Percentiles rank a stretch among this genome's conserved stretches.
Conservation (phyloP, 2,888 invertebrate genomes). For the Nemotelus nigrinus region DNA sequence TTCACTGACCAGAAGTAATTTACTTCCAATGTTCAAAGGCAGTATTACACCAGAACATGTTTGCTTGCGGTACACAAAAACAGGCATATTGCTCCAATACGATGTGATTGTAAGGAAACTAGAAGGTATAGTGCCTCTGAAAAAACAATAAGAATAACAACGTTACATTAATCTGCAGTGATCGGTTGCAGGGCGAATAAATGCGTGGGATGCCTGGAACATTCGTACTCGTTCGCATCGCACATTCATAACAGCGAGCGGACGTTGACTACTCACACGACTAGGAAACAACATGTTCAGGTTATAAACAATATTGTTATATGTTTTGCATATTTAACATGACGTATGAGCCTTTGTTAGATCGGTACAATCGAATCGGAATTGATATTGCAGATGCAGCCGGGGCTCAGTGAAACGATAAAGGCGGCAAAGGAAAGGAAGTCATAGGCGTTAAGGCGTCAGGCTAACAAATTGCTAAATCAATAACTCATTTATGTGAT, state of each 20-base stretch:
- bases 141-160: slow-evolving; percentile 34
- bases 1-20: slow-evolving; percentile 6
- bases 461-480: slow-evolving; percentile 45
- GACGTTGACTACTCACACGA: slow-evolving; percentile 16
- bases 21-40: slow-evolving; percentile 5
- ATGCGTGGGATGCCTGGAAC: slow-evolving; percentile 36
- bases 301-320: slow-evolving; percentile 46
- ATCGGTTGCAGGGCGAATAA: background rate
- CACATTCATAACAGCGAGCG: slow-evolving; percentile 18
- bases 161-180: background rate
- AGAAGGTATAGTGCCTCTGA: slow-evolving; percentile 17
- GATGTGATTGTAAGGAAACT: slow-evolving; percentile 22
- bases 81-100: background rate
- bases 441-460: slow-evolving; percentile 43
- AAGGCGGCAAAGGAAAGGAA: slow-evolving; percentile 3
- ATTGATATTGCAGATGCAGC: slow-evolving; percentile 34
- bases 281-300: slow-evolving; percentile 28
- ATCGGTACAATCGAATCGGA: slow-evolving; percentile 39
- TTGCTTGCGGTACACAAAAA: slow-evolving; percentile 2
- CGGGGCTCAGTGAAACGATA: slow-evolving; percentile 3
- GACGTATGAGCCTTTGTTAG: slow-evolving; percentile 46
- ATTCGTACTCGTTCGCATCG: slow-evolving; percentile 5
- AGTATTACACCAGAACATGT: slow-evolving; percentile 2
- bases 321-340: slow-evolving; percentile 46
- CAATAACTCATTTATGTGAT: slow-evolving; percentile 44